Percentiles rank a stretch among this genome's conserved stretches.
These are phyloP conservation scores for Irena cyanogastra DNA, from an alignment of 2,113 vertebrate genomes.

Conservation along the genomic window DNA sequence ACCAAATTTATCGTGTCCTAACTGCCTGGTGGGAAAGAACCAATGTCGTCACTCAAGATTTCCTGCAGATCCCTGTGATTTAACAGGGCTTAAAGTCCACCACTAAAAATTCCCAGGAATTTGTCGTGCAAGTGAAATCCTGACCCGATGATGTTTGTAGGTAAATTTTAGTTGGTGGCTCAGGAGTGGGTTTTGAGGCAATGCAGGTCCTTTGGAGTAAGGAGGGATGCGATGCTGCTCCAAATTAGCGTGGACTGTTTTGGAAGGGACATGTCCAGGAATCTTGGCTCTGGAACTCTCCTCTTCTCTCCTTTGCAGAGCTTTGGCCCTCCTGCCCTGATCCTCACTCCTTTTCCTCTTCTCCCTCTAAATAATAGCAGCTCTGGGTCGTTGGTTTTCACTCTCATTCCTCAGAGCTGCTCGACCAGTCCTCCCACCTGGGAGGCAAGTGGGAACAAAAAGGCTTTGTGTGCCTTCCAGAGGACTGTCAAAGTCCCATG, in stretches of 20 bases:
- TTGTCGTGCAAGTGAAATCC: neutral
- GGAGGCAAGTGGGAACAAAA: constrained; percentile 62
- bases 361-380: neutral
- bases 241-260: too few species aligned
- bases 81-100: neutral
- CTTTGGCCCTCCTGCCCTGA: neutral
- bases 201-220: neutral
- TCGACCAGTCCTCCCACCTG: constrained; percentile 1
- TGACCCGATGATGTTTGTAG: accelerated
- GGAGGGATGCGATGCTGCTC: neutral
- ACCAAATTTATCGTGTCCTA: neutral
- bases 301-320: neutral
- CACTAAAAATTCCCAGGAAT: neutral
- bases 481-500: constrained; percentile 42
- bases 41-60: neutral
- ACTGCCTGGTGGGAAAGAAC: neutral
- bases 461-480: constrained; percentile 67
- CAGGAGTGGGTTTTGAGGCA: neutral
- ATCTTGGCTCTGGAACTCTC: neutral
- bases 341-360: neutral
- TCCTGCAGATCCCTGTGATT: neutral
- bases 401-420: neutral
- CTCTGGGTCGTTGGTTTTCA: neutral
- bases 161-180: neutral
- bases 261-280: neutral